These are phyloP conservation scores for Oncorhynchus gorbuscha DNA, from an alignment of 2,113 vertebrate genomes.

Conservation along the genomic window DNA sequence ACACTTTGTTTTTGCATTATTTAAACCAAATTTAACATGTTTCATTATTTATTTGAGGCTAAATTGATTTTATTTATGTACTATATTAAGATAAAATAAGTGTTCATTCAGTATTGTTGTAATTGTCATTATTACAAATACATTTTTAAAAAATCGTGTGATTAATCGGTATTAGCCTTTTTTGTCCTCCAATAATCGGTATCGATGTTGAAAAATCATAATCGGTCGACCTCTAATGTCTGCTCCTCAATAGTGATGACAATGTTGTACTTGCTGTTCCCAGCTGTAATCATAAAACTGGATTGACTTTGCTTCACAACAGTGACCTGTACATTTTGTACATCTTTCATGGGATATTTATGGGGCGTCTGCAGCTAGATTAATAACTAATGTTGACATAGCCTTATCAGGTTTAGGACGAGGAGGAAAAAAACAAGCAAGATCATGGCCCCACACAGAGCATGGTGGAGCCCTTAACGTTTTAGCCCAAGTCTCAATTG, in stretches of 20 bases:
- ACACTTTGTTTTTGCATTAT: no score
- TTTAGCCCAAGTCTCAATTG: slow-evolving; percentile 7
- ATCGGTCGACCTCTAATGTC: not conserved
- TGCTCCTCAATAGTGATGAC: not conserved
- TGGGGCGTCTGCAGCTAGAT: slow-evolving; percentile 57
- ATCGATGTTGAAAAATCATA: no score
- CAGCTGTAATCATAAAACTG: not conserved
- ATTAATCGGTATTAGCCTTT: no score
- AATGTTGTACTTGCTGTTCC: not conserved
- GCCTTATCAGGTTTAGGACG: slow-evolving; percentile 37
- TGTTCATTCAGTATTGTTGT: no score
- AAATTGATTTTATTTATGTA: no score
- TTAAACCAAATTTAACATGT: no score
- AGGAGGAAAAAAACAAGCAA: slow-evolving; percentile 22
- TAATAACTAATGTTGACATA: slow-evolving; percentile 52
- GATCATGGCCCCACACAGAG: slow-evolving; percentile 1
- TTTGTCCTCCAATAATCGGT: no score
- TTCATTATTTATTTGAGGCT: no score
- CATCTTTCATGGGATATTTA: slow-evolving; percentile 50
- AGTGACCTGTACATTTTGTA: slow-evolving; percentile 16
- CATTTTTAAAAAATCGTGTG: no score
- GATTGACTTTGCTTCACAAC: slow-evolving; percentile 36
- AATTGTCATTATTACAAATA: no score
- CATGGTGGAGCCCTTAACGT: slow-evolving; percentile 2
- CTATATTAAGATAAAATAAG: no score